Percentiles rank a stretch among this genome's conserved stretches.
phyloP scores from a whole-genome alignment of 2,113 vertebrate species.

The Toxotes chatareus region DNA sequence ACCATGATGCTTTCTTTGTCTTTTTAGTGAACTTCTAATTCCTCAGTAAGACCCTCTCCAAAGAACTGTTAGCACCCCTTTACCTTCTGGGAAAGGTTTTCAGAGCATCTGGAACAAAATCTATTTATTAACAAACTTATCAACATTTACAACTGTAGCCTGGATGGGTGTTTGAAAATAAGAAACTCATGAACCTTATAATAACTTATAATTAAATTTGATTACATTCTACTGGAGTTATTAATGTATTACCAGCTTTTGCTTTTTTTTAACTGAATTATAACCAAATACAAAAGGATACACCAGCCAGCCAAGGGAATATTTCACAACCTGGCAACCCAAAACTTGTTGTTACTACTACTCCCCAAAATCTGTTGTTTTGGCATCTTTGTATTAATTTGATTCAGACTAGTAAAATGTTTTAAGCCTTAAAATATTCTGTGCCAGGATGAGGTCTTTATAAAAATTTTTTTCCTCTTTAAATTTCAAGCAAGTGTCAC shows the following conservation, averaged over 20 bases:
- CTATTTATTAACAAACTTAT: background rate
- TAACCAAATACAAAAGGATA: background rate
- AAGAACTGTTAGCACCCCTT: background rate
- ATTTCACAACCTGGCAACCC: background rate
- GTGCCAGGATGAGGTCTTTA: slow-evolving; percentile 11
- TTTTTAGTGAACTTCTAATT: background rate
- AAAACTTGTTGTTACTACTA: background rate
- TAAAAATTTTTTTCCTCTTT: background rate
- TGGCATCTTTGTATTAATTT: background rate
- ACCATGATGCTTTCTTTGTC: background rate
- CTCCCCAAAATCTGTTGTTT: background rate
- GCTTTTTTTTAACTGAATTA: background rate
- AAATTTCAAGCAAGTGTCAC: slow-evolving; percentile 11
- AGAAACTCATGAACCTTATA: background rate
- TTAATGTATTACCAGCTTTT: background rate
- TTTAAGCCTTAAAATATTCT: slow-evolving; percentile 9
- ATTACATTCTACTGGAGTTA: background rate
- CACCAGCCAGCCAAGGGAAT: background rate
- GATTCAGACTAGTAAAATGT: background rate
- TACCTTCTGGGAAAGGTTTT: background rate
- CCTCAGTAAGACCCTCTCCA: background rate
- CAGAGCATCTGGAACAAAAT: slow-evolving; percentile 8
- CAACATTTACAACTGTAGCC: background rate
- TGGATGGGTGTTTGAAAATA: background rate
- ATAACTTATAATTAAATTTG: background rate